A percentile compares a stretch with the other conserved stretches of the same genome.
Evolutionary conservation across 1,140 invertebrate species (phyloP).

Genomic region (Sminthurinus signatus): DNA sequence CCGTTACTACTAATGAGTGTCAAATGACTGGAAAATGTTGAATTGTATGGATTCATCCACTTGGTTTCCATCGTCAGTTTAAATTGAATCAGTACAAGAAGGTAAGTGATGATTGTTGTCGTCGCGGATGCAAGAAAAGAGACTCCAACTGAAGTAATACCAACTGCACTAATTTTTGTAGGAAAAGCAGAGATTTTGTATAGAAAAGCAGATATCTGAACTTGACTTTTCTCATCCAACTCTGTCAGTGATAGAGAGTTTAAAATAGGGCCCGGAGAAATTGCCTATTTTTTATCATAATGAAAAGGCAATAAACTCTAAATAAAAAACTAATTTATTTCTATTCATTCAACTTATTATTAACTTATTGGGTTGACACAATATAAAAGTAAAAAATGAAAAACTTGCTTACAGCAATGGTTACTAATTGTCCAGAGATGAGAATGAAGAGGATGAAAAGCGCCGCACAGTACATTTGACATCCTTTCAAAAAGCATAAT

Average conservation of each 20-base stretch:
- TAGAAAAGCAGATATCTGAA: slow-evolving; percentile 24
- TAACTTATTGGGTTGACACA: neutral
- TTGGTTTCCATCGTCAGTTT: slow-evolving; percentile 32
- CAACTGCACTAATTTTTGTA: slow-evolving; percentile 29
- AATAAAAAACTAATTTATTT: neutral
- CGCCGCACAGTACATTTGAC: slow-evolving; percentile 31
- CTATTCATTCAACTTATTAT: neutral
- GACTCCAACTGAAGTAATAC: slow-evolving; percentile 24
- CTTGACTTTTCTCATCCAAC: slow-evolving; percentile 25
- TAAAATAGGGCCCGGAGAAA: slow-evolving; percentile 20
- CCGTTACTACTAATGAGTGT: no score
- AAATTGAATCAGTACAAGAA: slow-evolving; percentile 38
- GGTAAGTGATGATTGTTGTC: slow-evolving; percentile 34
- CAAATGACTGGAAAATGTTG: no score
- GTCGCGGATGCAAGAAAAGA: slow-evolving; percentile 35
- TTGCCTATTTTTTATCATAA: slow-evolving; percentile 13
- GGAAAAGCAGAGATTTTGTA: slow-evolving; percentile 35
- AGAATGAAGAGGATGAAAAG: slow-evolving; percentile 32
- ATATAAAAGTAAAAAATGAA: neutral
- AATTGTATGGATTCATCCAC: no score
- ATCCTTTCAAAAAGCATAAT: no score
- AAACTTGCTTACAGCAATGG: slow-evolving; percentile 25
- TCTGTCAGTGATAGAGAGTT: slow-evolving; percentile 27
- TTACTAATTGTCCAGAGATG: slow-evolving; percentile 32
- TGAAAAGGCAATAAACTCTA: neutral